These are phyloP conservation scores for Atrichornis clamosus DNA, from an alignment of 2,113 vertebrate genomes.

Conservation along the genomic window DNA sequence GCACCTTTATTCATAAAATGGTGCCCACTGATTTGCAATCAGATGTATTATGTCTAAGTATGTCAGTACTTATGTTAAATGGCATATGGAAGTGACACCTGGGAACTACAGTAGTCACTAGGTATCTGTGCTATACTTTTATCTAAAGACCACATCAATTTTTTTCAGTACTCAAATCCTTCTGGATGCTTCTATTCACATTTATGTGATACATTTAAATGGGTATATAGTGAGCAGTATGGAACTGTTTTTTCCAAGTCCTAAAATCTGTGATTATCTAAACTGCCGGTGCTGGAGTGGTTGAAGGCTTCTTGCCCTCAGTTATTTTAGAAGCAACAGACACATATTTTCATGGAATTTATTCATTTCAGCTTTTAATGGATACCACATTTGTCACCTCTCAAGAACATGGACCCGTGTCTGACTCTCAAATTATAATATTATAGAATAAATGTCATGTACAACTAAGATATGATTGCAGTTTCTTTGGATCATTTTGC, in stretches of 20 bases:
- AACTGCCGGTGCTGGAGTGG: not conserved
- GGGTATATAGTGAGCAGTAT: not conserved
- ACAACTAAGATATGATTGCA: not conserved
- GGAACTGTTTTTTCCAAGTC: not conserved
- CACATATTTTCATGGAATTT: not conserved
- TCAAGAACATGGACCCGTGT: not conserved
- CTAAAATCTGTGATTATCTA: not conserved
- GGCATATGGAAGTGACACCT: not conserved
- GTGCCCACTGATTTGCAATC: not conserved
- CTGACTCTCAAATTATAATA: not conserved
- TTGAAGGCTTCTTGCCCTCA: not conserved
- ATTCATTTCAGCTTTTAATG: not conserved
- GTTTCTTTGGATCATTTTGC: not conserved
- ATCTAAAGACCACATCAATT: not conserved
- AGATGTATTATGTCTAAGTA: not conserved
- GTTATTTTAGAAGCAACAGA: not conserved
- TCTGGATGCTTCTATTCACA: not conserved
- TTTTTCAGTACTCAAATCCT: not conserved
- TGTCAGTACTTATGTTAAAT: not conserved
- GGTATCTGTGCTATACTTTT: not conserved
- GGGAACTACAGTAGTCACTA: not conserved
- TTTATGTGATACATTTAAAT: not conserved
- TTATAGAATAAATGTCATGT: not conserved
- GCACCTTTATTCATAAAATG: not conserved
- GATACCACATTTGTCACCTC: not conserved